phyloP scores from a whole-genome alignment of 2,888 invertebrate species.

The Celastrina argiolus region DNA sequence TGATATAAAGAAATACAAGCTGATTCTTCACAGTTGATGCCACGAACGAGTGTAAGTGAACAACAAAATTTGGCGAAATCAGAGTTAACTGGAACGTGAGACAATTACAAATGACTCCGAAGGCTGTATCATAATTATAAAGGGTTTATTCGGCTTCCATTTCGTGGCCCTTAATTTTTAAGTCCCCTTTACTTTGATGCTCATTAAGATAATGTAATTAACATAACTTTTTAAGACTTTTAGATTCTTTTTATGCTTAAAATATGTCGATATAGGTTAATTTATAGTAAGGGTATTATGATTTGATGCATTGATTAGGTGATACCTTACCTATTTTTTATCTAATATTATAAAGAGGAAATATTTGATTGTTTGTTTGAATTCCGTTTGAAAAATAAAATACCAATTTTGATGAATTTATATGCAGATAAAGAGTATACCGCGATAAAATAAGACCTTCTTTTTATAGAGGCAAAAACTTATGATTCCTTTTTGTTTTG shows the following conservation, averaged over 20 bases:
- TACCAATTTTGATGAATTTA: too few species aligned
- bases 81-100: neutral
- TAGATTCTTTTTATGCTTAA: neutral
- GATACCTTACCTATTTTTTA: too few species aligned
- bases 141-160: neutral
- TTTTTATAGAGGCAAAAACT: too few species aligned
- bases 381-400: too few species aligned
- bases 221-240: neutral
- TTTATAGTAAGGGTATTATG: too few species aligned
- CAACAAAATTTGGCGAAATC: neutral
- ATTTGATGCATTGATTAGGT: too few species aligned
- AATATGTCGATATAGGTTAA: neutral
- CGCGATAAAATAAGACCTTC: too few species aligned
- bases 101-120: neutral
- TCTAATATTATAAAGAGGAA: too few species aligned
- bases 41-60: neutral
- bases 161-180: neutral
- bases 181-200: neutral
- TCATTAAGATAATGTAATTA: neutral
- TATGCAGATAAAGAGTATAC: too few species aligned
- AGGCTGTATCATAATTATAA: slow-evolving; percentile 9
- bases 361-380: too few species aligned
- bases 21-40: neutral
- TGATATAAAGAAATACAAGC: neutral
- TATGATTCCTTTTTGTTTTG: too few species aligned